Percentiles rank a stretch among this genome's conserved stretches.
Evolutionary conservation across 1,140 invertebrate genomes (phyloP).

Genomic region (Lucilia cuprina): DNA sequence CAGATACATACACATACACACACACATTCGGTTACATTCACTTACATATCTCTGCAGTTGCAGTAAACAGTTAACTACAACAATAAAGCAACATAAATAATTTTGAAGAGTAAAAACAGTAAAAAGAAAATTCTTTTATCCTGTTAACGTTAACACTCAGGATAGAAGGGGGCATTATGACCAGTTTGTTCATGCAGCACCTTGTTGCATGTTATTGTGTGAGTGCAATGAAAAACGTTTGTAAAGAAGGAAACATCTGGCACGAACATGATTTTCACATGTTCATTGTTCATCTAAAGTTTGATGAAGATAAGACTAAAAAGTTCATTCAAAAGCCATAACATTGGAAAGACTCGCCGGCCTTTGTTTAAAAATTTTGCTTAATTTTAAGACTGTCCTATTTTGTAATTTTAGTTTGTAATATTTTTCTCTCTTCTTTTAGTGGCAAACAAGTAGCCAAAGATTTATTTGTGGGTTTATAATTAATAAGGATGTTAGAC

Average conservation of each 20-base stretch:
- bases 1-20: too few relatives aligned
- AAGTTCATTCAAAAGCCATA: too few relatives aligned
- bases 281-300: background rate
- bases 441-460: background rate
- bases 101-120: background rate
- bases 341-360: too few relatives aligned
- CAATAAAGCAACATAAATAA: constrained; percentile 19
- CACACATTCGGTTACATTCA: too few relatives aligned
- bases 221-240: background rate
- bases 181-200: background rate
- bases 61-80: background rate
- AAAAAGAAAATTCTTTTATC: background rate
- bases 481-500: constrained; percentile 6
- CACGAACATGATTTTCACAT: background rate
- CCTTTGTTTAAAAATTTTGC: too few relatives aligned
- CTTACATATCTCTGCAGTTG: background rate
- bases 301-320: background rate
- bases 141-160: background rate
- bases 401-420: background rate
- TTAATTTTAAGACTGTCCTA: background rate
- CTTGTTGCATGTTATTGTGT: constrained; percentile 15
- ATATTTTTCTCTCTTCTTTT: background rate
- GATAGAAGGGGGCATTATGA: background rate
- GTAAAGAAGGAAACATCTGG: background rate
- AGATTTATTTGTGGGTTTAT: background rate